A percentile compares a stretch with the other conserved stretches of the same genome.
These are phyloP conservation scores for Drosophila longiperda DNA, from an alignment of 2,888 invertebrate species.

Conservation along the genomic window DNA sequence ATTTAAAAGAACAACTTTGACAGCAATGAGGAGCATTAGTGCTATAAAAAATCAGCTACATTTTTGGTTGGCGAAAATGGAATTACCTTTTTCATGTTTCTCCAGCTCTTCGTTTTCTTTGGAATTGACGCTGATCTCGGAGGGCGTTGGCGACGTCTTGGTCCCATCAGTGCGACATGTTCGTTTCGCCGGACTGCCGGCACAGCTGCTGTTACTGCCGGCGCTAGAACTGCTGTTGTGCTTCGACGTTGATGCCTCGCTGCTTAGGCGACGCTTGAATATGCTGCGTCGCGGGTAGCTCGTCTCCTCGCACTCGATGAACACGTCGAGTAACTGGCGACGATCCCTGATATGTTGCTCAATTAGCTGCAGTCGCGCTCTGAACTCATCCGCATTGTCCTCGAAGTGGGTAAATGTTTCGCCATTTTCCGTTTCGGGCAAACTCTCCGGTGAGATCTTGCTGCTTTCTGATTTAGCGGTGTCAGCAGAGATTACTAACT, in stretches of 20 bases:
- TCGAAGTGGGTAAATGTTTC: slow-evolving; percentile 72
- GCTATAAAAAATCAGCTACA: neutral
- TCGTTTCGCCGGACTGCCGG: slow-evolving; percentile 55
- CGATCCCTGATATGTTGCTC: slow-evolving; percentile 66
- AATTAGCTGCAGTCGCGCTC: slow-evolving; percentile 60
- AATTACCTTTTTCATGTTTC: slow-evolving; percentile 63
- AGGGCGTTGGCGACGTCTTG: slow-evolving; percentile 82
- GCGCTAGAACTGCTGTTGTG: slow-evolving; percentile 39
- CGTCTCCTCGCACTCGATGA: slow-evolving; percentile 34
- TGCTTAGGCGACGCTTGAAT: slow-evolving; percentile 49
- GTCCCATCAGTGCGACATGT: slow-evolving; percentile 46
- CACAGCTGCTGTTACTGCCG: slow-evolving; percentile 37
- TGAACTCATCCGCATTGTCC: slow-evolving; percentile 54
- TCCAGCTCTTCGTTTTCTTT: slow-evolving; percentile 83
- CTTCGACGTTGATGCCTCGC: slow-evolving; percentile 35
- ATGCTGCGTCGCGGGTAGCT: slow-evolving; percentile 26
- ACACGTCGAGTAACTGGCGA: slow-evolving; percentile 56
- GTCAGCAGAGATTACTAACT: neutral
- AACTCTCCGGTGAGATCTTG: neutral
- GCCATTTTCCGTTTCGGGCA: neutral
- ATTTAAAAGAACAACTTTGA: neutral
- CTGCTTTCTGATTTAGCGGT: neutral
- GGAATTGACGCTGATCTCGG: slow-evolving; percentile 83
- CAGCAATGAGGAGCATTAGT: neutral
- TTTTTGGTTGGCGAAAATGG: neutral